Base-by-base conservation (phyloP, 64 coral and sea anemone genomes). In the Stylophora pistillata region DNA sequence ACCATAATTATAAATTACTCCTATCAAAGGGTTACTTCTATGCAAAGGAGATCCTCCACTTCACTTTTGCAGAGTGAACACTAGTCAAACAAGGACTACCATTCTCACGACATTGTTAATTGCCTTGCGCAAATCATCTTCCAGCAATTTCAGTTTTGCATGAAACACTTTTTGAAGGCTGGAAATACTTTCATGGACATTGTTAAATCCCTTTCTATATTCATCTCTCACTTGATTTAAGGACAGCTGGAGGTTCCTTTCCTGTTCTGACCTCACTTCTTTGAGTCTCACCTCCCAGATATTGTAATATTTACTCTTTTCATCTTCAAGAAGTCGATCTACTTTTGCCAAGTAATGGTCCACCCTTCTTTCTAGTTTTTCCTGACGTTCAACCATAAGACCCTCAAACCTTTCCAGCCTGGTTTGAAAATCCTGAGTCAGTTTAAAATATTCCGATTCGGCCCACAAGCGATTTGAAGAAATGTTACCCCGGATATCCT, bases 101-200 rank as follows among this genome's bases (percentile, higher is more conserved):
- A 96, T 96, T 53, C 91, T 92, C 25, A 96, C 37, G 4, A 96
- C 91, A 93, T 96, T 96, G 79, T 96, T 97, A 58, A 97, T 97
- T 34, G 95, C 86, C 61, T 97, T 97, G 2, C 86, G 87, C 30
- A 97, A 87, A 69, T 97, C 90, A 77, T 97, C 91, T 83, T 97
- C 95, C 18, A 90, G 82, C 30, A 97, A 78, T 63, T 90, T 90
- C 76, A 97, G 25, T 88, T 97, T 97, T 74, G 91, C 91, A 53
- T 86, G 83, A 27, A 97, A 68, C 10, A 97, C 95, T 64, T 88
- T 93, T 33, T 97, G 95, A 11, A 97, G 83, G 55, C 91, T 97
- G 21, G 91, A 92, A 78, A 97, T 85, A 55, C 91, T 97, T 97
- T 93, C 91, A 87, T 97, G 91, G 0, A 97, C 87, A 6, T 75